Evolutionary conservation across 2,797 vertebrate genomes (phyloP).

Genomic region (Anguilla megastoma): DNA sequence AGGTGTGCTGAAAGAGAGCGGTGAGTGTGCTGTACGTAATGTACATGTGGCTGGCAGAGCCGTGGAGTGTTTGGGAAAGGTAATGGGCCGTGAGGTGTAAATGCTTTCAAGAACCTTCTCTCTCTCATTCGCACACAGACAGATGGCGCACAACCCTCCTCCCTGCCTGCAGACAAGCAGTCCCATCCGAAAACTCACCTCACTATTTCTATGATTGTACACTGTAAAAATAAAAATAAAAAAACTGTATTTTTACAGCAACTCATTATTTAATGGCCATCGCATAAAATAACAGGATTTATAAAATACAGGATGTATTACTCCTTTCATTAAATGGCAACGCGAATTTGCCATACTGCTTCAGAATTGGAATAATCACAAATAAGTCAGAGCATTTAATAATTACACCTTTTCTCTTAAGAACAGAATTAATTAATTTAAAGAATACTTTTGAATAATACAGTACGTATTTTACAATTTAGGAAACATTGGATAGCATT

Average conservation of each 20-base stretch:
- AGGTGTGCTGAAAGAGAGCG: conserved; percentile 77
- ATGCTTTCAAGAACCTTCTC: conserved; percentile 85
- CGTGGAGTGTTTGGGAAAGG: conserved; percentile 80
- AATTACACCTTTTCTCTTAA: background rate
- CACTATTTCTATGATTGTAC: background rate
- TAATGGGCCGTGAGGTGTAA: conserved; percentile 83
- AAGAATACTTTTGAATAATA: background rate
- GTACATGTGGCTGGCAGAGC: conserved; percentile 78
- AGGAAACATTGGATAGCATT: too few relatives aligned
- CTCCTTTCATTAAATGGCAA: too few relatives aligned
- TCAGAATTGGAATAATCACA: background rate
- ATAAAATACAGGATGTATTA: too few relatives aligned
- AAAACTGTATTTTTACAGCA: too few relatives aligned
- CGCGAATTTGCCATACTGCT: background rate
- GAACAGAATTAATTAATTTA: background rate
- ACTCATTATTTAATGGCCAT: too few relatives aligned
- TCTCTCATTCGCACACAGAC: conserved; percentile 57
- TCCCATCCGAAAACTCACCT: background rate
- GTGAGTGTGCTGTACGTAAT: conserved; percentile 74
- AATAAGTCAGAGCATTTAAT: background rate
- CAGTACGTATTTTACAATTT: too few relatives aligned
- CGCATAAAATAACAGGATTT: too few relatives aligned
- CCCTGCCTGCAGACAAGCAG: conserved; percentile 41
- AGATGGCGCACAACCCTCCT: conserved; percentile 76
- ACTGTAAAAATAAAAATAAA: background rate